Base-by-base conservation (phyloP, 2,113 vertebrate species). In the Clarias batrachus region DNA sequence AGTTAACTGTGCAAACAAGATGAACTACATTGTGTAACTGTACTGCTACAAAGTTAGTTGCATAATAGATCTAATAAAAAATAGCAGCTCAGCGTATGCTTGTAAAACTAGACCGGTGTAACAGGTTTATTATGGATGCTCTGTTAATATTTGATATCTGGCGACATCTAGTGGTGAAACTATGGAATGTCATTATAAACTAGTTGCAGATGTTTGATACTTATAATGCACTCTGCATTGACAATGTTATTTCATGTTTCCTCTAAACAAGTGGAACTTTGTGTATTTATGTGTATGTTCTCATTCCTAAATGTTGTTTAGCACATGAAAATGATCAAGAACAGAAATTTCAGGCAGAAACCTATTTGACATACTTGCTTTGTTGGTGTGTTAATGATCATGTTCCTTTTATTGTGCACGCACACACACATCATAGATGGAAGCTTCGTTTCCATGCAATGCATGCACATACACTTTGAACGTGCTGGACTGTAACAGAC, bases 401-500 rank as follows among this genome's bases (percentile, higher is more conserved):
- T 70, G 19, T 68, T 30, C 4, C 14, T 21, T 25, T 57, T 3
- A 13, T 52, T 82, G 16, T 17, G n/a, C 17, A 30, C 30, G 16
- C 76, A 57, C 23, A n/a, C 74, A 19, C 80, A 59, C 33, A 73
- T 23, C 25, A 23, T 90, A 94, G 93, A 81, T 9, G 48, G 48
- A 87, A 27, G 2, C 86, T 0, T 25, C 86, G 3, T 12, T 87
- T 14, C 57, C 85, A 7, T 96, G 95, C 74, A 57, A 90, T 57
- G 27, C 94, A 80, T 95, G 95, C 80, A 81, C 92, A 52, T 90
- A 94, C 12, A 4, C 94, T 0, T 9, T 95, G 52, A 92, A 93
- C 87, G 90, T 89, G 12, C 30, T 95, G 88, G 92, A 92, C 68
- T 81, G 60, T 63, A 79, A 11, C n/a, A n/a, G n/a, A n/a, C n/a